Percentiles rank a stretch among this genome's conserved stretches.
phyloP scores from a whole-genome alignment of 2,797 vertebrate genomes.

The Hydrocynus forskahlii region DNA sequence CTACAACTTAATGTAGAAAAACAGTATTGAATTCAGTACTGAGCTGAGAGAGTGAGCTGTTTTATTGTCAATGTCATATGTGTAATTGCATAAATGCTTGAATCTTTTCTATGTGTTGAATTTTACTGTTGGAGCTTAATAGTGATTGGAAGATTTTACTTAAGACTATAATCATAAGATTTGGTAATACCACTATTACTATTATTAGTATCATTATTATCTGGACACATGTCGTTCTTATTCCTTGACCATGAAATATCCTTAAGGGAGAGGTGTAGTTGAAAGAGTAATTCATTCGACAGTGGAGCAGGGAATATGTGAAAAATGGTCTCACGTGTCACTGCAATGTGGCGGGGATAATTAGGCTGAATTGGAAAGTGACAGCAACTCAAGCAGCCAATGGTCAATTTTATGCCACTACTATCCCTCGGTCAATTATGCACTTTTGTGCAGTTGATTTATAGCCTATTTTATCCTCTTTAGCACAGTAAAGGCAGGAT shows the following conservation, averaged over 20 bases:
- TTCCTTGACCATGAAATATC: not conserved
- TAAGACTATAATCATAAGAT: no score
- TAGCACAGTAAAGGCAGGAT: not conserved
- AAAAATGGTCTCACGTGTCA: not conserved
- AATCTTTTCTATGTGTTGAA: no score
- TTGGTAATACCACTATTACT: no score
- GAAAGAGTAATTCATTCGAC: not conserved
- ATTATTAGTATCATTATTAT: no score
- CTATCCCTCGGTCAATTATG: constrained; percentile 4
- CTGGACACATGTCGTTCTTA: not conserved
- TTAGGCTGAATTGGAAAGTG: constrained; percentile 26
- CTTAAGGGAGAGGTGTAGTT: not conserved
- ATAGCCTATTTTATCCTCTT: constrained; percentile 18
- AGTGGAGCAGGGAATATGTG: not conserved
- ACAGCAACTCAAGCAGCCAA: constrained; percentile 7
- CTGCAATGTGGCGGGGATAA: constrained; percentile 6
- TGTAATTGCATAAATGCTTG: no score
- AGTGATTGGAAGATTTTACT: no score
- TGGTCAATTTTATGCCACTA: constrained; percentile 18
- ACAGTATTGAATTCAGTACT: no score
- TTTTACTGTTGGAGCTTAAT: no score
- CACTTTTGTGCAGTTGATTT: constrained; percentile 7
- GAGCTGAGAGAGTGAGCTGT: no score
- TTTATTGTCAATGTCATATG: no score
- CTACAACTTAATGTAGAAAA: no score